Conservation (phyloP, 92 coral and sea anemone genomes). For the Epizoanthus stellaris region DNA sequence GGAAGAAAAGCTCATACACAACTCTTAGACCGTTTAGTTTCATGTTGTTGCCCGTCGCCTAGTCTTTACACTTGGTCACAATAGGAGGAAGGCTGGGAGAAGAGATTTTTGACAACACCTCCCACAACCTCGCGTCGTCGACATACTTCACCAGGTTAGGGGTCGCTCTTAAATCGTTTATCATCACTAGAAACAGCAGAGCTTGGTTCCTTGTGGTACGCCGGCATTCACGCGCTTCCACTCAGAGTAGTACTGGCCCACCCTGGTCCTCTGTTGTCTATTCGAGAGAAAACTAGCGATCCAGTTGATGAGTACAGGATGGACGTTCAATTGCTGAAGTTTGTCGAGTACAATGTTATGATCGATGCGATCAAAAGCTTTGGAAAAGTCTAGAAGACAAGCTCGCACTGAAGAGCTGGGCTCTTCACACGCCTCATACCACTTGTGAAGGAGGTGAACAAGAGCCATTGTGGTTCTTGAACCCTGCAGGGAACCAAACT, state of each 20-base stretch:
- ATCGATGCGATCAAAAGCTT: background rate
- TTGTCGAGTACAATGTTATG: background rate
- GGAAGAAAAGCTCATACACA: no score
- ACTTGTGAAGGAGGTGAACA: constrained; percentile 38
- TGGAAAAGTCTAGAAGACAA: constrained; percentile 27
- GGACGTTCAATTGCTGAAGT: background rate
- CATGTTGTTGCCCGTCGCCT: background rate
- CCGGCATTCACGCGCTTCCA: constrained; percentile 7
- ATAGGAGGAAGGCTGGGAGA: background rate
- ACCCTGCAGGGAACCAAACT: constrained; percentile 34
- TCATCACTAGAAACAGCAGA: constrained; percentile 10
- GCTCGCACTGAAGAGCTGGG: constrained; percentile 19
- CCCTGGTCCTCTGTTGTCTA: constrained; percentile 1
- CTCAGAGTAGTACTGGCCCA: background rate
- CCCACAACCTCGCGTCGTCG: constrained; percentile 27
- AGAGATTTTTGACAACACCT: background rate
- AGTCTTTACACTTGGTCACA: background rate
- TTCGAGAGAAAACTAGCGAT: background rate
- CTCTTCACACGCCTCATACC: constrained; percentile 22
- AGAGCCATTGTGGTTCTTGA: constrained; percentile 46
- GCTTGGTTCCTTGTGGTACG: constrained; percentile 5
- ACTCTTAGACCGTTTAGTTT: background rate
- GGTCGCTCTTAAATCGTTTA: background rate
- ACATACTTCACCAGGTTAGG: background rate
- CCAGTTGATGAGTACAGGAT: background rate